Percentiles rank a stretch among this genome's conserved stretches.
These are phyloP conservation scores for Azemiops feae DNA, from an alignment of 2,113 vertebrate species.

Conservation along the genomic window DNA sequence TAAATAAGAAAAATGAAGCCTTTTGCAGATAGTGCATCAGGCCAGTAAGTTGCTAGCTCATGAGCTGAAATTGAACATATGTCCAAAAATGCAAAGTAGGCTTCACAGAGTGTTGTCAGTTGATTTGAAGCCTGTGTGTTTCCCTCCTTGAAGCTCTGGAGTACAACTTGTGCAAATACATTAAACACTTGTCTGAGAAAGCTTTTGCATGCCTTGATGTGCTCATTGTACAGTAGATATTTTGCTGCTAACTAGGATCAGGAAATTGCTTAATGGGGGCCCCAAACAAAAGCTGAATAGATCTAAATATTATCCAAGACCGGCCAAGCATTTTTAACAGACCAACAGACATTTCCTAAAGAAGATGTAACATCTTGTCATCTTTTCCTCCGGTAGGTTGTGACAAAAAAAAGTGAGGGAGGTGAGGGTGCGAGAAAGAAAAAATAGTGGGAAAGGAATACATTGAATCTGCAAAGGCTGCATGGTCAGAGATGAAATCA, in stretches of 20 bases:
- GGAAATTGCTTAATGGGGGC: conserved; percentile 52
- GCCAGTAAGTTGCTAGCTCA: conserved; percentile 45
- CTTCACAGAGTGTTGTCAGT: conserved; percentile 37
- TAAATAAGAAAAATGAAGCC: conserved; percentile 64
- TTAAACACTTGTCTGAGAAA: conserved; percentile 38
- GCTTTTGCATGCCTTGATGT: conserved; percentile 37
- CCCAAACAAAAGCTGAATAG: conserved; percentile 51
- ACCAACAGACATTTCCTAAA: conserved; percentile 48
- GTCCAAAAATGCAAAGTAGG: conserved; percentile 60
- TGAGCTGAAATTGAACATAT: conserved; percentile 51
- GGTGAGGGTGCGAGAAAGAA: not conserved
- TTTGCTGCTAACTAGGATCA: conserved; percentile 45
- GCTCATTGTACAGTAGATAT: conserved; percentile 53
- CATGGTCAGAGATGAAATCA: not conserved
- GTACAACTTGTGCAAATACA: conserved; percentile 40
- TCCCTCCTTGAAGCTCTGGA: conserved; percentile 18
- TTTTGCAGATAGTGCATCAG: conserved; percentile 56
- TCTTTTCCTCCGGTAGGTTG: not conserved
- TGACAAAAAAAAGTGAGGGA: not conserved
- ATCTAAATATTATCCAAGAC: conserved; percentile 17
- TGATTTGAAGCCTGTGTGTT: conserved; percentile 33
- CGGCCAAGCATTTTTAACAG: conserved; percentile 43
- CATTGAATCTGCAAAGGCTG: not conserved
- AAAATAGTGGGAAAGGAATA: not conserved
- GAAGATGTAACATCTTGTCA: not conserved